Conservation (phyloP, 2,113 vertebrate genomes). For the Chamaetylas fuelleborni region DNA sequence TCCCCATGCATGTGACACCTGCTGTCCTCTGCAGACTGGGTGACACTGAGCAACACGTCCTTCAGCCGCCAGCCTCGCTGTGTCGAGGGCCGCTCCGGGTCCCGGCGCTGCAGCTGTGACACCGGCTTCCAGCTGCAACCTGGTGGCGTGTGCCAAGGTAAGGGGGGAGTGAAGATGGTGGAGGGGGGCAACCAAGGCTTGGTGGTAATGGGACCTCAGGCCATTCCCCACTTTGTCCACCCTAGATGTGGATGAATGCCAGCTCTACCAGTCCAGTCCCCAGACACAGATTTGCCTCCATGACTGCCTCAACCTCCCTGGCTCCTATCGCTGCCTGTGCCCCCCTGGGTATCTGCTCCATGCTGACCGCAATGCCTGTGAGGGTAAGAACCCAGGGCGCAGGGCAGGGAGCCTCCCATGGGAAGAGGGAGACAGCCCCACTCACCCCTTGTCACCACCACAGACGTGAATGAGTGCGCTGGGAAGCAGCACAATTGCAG, state of each 20-base stretch:
- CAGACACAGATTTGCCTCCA: conserved; percentile 80
- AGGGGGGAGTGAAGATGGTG: neutral
- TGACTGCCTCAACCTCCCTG: conserved; percentile 82
- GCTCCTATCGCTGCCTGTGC: conserved; percentile 85
- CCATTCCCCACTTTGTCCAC: neutral
- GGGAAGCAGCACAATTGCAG: conserved; percentile 82
- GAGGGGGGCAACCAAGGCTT: neutral
- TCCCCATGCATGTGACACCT: neutral
- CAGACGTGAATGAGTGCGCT: conserved; percentile 85
- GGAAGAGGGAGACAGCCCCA: neutral
- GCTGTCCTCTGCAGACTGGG: conserved; percentile 9
- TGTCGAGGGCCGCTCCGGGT: conserved; percentile 64
- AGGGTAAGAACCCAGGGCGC: conserved; percentile 66
- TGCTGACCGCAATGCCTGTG: conserved; percentile 75
- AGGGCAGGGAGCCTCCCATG: fast-evolving
- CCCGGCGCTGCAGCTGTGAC: conserved; percentile 83
- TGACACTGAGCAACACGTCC: conserved; percentile 47
- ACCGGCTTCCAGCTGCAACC: conserved; percentile 81
- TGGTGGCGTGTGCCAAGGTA: conserved; percentile 79
- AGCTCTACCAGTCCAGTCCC: conserved; percentile 79
- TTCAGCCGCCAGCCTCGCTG: conserved; percentile 81
- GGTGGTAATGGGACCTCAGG: fast-evolving
- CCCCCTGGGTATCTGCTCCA: conserved; percentile 81
- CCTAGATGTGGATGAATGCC: conserved; percentile 88
- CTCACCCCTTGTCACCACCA: neutral